Evolutionary conservation across 1,140 invertebrate species (phyloP), one percentile per base, ranked within the genome.

Genomic region (Dysdera silvatica): DNA sequence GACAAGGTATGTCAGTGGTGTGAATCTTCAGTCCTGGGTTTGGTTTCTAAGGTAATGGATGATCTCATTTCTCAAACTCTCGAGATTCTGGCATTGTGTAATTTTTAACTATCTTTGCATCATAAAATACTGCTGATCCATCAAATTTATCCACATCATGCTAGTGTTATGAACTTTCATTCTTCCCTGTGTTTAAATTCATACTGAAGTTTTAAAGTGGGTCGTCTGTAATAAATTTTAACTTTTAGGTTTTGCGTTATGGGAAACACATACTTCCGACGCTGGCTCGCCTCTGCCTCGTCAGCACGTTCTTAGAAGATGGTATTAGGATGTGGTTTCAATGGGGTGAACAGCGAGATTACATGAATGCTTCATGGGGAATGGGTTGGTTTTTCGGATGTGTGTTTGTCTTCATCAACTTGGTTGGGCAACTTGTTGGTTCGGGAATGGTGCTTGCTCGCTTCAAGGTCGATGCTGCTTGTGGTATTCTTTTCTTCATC

Each of bases 231-330:
- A 43, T 20, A 40, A 41, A 43, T 24, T 35, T 28, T 20, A 31
- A 57, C 59, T 65, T 79, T 33, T 76, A 97, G 93, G 87, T 96
- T 49, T 85, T 95, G 67, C 83, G 93, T 70, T 87, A 91, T 79
- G 86, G 89, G 49, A 98, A 98, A 78, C 84, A 94, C 77, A 81
- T 98, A 58, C 79, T 99, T 69, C 97, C 97, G 23, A 96, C 95
- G 65, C 80, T 98, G 52, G 96, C 96, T 4, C 82, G 96, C 63
- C 79, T 98, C 35, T 99, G 95, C 76, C 83, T 99, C n/a, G 96
- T 99, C 70, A 94, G 94, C 61, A 99, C 97, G 69, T 99, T 99
- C 80, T 82, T 99, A 29, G 97, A 99, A 81, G 97, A 99, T 84
- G 97, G 97, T 0, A 81, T 99, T 37, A 84, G 97, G 65, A 99